These are phyloP conservation scores for Drosophila pseudotakahashii DNA, from an alignment of 2,888 invertebrate species.

Conservation along the genomic window DNA sequence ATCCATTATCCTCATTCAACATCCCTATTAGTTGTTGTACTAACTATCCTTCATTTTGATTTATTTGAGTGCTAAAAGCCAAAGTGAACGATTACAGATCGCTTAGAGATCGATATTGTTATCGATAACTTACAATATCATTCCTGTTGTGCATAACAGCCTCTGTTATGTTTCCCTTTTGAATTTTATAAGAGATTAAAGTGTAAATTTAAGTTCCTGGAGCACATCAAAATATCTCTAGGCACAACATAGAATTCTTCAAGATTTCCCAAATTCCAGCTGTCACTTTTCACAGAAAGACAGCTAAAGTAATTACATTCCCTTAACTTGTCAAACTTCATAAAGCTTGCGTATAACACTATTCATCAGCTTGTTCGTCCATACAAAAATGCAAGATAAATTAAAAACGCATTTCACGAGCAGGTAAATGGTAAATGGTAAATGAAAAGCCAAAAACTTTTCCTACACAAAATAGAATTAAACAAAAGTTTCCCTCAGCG, in stretches of 20 bases:
- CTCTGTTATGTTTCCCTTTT: background rate
- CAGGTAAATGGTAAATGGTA: slow-evolving; percentile 5
- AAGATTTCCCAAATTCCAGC: background rate
- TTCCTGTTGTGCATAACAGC: background rate
- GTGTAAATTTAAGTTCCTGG: too few relatives aligned
- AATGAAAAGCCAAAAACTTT: background rate
- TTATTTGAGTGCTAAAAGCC: background rate
- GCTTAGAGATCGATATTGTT: background rate
- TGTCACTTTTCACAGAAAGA: background rate
- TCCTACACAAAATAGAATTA: slow-evolving; percentile 1
- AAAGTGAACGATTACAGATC: background rate
- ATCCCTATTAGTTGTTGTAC: slow-evolving; percentile 31
- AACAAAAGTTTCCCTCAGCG: background rate
- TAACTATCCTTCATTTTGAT: slow-evolving; percentile 10
- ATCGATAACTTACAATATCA: background rate
- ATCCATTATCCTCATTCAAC: slow-evolving; percentile 34
- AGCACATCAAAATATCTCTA: too few relatives aligned
- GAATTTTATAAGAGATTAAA: too few relatives aligned
- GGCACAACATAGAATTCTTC: too few relatives aligned
- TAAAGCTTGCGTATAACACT: background rate
- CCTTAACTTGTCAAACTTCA: background rate
- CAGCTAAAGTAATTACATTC: background rate
- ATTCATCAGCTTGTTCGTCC: background rate
- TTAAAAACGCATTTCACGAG: background rate
- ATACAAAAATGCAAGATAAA: background rate